Conservation (phyloP, 1,140 invertebrate genomes). For the Drosophila equinoxialis region DNA sequence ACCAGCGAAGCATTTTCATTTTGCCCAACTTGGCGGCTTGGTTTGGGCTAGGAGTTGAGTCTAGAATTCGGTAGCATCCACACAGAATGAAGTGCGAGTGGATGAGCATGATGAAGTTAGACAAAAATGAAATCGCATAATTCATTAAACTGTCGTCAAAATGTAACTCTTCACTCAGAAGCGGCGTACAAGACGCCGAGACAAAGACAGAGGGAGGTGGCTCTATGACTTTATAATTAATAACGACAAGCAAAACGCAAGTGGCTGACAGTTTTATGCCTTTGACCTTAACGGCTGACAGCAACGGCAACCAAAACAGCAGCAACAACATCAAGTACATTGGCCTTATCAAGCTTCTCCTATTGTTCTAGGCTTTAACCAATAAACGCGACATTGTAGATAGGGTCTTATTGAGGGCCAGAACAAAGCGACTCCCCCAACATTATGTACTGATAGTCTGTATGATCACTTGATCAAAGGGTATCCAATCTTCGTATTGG, state of each 20-base stretch:
- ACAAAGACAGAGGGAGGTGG: background rate
- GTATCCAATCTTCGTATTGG: slow-evolving; percentile 9
- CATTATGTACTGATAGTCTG: too few relatives aligned
- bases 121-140: slow-evolving; percentile 21
- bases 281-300: slow-evolving; percentile 77
- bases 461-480: background rate
- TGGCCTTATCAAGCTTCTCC: slow-evolving; percentile 19
- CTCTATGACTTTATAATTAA: slow-evolving; percentile 51
- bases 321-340: slow-evolving; percentile 20
- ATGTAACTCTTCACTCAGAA: slow-evolving; percentile 34
- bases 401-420: background rate
- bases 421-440: background rate
- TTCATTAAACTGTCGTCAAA: slow-evolving; percentile 67
- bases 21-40: background rate
- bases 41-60: background rate
- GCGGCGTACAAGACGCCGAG: background rate
- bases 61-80: background rate
- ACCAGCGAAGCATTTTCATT: slow-evolving; percentile 58
- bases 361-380: slow-evolving; percentile 40
- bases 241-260: slow-evolving; percentile 30
- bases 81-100: background rate
- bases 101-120: slow-evolving; percentile 16
- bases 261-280: slow-evolving; percentile 72
- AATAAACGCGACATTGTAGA: slow-evolving; percentile 30
- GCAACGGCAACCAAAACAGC: slow-evolving; percentile 20